Percentiles rank a stretch among this genome's conserved stretches.
These are phyloP conservation scores for Xenopus tropicalis DNA, from an alignment of 2,113 vertebrate genomes.

Conservation along the genomic window DNA sequence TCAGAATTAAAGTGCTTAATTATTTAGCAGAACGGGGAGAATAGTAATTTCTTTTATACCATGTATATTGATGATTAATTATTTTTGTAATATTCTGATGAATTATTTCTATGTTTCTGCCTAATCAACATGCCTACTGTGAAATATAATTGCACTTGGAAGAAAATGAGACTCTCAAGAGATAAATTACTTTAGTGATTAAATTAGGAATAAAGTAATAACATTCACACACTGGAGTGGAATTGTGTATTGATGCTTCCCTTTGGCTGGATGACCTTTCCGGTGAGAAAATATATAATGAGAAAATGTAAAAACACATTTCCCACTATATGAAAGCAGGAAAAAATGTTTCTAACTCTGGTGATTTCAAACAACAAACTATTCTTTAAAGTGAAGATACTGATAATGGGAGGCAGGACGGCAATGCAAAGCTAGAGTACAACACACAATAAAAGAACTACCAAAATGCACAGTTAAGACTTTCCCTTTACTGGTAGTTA, in stretches of 20 bases:
- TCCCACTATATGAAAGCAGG: conserved; percentile 7
- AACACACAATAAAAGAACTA: no score
- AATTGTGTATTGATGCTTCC: conserved; percentile 48
- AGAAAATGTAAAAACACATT: conserved; percentile 1
- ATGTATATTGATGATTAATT: conserved; percentile 76
- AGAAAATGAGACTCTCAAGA: conserved; percentile 72
- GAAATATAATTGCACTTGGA: conserved; percentile 78
- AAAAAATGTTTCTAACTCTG: neutral
- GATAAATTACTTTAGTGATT: conserved; percentile 77
- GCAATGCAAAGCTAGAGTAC: no score
- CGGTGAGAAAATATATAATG: conserved; percentile 32
- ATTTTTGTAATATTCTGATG: conserved; percentile 80
- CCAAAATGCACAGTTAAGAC: no score
- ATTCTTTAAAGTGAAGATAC: neutral
- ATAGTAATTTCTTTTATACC: conserved; percentile 59
- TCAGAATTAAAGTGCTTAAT: conserved; percentile 76
- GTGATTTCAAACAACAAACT: neutral
- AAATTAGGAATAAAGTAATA: conserved; percentile 78
- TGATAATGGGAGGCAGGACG: no score
- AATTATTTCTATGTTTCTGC: conserved; percentile 78
- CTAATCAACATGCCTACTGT: conserved; percentile 76
- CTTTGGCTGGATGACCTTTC: conserved; percentile 50
- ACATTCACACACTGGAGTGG: conserved; percentile 50
- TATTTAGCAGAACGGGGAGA: conserved; percentile 77
- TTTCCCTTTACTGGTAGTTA: no score